phyloP scores from a whole-genome alignment of 2,113 vertebrate genomes.

The Pelecanus crispus region DNA sequence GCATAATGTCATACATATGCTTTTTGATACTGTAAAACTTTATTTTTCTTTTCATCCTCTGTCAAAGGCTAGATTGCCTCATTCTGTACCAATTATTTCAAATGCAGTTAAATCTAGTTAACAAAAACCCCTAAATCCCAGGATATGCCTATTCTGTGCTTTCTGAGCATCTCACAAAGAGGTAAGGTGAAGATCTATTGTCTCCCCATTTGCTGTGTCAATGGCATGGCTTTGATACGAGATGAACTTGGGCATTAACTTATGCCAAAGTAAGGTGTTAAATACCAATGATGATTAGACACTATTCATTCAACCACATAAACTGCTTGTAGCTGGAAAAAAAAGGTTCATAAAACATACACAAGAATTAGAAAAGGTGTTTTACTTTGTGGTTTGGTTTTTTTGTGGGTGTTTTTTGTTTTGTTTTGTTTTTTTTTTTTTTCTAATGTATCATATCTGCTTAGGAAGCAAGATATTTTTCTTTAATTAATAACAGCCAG shows the following conservation, averaged over 20 bases:
- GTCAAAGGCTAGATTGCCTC: not conserved
- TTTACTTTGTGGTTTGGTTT: not conserved
- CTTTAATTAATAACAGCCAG: not conserved
- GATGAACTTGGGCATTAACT: not conserved
- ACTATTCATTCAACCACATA: not conserved
- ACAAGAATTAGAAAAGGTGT: not conserved
- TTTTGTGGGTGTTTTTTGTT: not conserved
- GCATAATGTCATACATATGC: accelerated
- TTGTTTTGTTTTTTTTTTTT: not conserved
- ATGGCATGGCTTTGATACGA: accelerated
- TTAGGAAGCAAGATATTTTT: not conserved
- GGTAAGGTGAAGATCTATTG: not conserved
- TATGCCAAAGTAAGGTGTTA: not conserved
- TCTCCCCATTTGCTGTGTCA: not conserved
- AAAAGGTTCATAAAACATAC: not conserved
- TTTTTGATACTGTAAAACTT: not conserved
- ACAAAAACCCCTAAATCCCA: not conserved
- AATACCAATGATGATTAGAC: not conserved
- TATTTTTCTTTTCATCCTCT: not conserved
- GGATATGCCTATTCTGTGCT: not conserved
- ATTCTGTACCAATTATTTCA: not conserved
- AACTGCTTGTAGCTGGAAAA: not conserved
- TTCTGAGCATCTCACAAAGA: not conserved
- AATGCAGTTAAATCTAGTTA: not conserved
- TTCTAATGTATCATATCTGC: not conserved